Evolutionary conservation across 1,140 invertebrate species (phyloP).

Genomic region (Pogonomyrmex californicus): DNA sequence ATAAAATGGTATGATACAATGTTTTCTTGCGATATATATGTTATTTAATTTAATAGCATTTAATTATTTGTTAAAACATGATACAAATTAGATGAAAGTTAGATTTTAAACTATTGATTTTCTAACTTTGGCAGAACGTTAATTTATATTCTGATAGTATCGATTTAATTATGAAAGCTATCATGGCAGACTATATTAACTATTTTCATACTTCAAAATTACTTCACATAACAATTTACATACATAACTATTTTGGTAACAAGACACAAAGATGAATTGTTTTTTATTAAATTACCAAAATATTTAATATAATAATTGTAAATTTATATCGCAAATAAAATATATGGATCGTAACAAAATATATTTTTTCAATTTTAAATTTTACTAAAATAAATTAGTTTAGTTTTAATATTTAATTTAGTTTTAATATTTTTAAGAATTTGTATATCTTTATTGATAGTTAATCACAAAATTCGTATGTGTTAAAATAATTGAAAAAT

Average conservation of each 20-base stretch:
- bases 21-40: too few relatives aligned
- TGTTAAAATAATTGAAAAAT: background rate
- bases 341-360: background rate
- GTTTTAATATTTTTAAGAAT: background rate
- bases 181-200: background rate
- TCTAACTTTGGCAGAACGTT: background rate
- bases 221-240: conserved; percentile 8
- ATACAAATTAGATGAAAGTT: background rate
- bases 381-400: background rate
- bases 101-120: background rate
- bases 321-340: background rate
- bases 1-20: too few relatives aligned
- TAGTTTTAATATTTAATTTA: background rate
- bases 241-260: background rate
- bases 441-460: background rate
- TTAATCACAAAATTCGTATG: background rate
- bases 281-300: background rate
- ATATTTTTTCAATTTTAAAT: background rate
- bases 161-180: background rate
- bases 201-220: background rate
- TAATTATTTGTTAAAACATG: background rate
- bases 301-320: background rate
- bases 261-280: background rate
- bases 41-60: too few relatives aligned
- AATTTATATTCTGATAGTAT: background rate